phyloP scores from a whole-genome alignment of 2,797 vertebrate species.

The Sebastes oblongus region DNA sequence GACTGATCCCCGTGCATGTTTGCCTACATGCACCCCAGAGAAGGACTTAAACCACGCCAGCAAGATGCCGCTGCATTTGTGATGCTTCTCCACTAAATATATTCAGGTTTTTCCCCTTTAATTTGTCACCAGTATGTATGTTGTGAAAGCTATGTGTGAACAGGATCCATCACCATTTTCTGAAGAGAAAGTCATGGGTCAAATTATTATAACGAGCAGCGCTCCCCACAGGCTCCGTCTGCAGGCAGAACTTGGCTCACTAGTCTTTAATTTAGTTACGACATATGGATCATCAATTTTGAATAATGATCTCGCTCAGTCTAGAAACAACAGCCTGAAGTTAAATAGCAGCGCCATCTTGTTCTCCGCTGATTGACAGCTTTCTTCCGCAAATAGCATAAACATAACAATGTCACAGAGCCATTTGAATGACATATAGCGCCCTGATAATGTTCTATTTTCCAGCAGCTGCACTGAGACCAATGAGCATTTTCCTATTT shows the following conservation, averaged over 20 bases:
- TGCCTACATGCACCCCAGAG: background rate
- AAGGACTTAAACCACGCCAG: background rate
- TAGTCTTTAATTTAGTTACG: conserved; percentile 37
- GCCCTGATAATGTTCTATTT: conserved; percentile 63
- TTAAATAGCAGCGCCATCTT: conserved; percentile 25
- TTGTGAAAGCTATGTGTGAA: background rate
- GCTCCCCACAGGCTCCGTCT: background rate
- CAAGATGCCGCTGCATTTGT: background rate
- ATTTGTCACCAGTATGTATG: background rate
- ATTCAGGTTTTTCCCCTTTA: background rate
- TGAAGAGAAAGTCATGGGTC: background rate
- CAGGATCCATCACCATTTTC: background rate
- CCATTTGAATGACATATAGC: conserved; percentile 62
- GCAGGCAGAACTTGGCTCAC: conserved; percentile 32
- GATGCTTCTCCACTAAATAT: background rate
- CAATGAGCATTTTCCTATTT: conserved; percentile 68
- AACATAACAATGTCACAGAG: conserved; percentile 48
- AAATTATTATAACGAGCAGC: conserved; percentile 15
- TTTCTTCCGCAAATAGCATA: conserved; percentile 38
- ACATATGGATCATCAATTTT: conserved; percentile 54
- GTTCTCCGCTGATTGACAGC: conserved; percentile 63
- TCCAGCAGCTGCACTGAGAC: conserved; percentile 46
- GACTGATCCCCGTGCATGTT: background rate
- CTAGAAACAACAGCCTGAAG: conserved; percentile 45
- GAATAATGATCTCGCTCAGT: conserved; percentile 32